Base-by-base conservation (phyloP, 2,888 invertebrate genomes). In the Stenurella melanura region DNA sequence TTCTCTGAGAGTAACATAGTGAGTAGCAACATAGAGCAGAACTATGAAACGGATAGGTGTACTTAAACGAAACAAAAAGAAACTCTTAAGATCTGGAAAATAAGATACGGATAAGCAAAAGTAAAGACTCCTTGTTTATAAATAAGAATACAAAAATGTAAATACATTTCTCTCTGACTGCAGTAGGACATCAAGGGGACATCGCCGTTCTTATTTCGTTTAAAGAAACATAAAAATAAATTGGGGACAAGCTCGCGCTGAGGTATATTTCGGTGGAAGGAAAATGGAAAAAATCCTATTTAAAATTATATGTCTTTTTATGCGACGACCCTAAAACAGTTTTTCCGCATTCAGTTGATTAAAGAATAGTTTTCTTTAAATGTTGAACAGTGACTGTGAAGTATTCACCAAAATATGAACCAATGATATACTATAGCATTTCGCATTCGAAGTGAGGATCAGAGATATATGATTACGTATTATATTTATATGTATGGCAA, bases 11-110 rank as follows among this genome's bases (percentile, higher is more conserved):
- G 17, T 17, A 64, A 38, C 18, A 42, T 42, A 42, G 21, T 19
- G 64, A 19, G 64, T 50, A 15, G 42, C 38, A 7, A 19, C 64
- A 34, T 30, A 17, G 30, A 63, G 6, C n/a, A 50, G 50, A 64
- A 42, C 64, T 42, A 42, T 64, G 50, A 63, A 64, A 64, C 50
- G 42, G 64, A 64, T 64, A 64, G 42, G 64, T 30, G 60, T 60
- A 21, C 30, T 60, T 60, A 21, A 60, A 50, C 50, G 50, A 50
- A 50, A 50, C 50, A 50, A 50, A 50, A 50, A 50, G 50, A 6
- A 50, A 50, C 50, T 50, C 15, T 42, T 50, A 50, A 50, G 50
- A 50, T 50, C n/a, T 50, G 50, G 50, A 50, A n/a, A 50, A 50
- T 50, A n/a, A 50, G 50, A 50, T 50, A 50, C 50, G 50, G 26